Conservation (phyloP, 2,797 vertebrate species). For the Nothura maculosa region DNA sequence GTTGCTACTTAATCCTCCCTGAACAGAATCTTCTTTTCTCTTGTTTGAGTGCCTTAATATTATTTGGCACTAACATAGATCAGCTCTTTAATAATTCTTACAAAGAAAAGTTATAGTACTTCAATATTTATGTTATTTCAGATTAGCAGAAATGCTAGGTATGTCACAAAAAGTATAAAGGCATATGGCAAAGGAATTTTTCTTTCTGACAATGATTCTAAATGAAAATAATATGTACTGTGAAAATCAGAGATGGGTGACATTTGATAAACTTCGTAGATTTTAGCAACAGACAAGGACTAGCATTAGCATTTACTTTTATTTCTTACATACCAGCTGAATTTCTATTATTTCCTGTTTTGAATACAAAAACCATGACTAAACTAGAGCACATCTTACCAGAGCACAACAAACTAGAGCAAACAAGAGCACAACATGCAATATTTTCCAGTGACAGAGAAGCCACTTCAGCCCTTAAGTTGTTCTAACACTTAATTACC, state of each 20-base stretch:
- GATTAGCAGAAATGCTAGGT: not conserved
- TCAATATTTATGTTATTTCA: not conserved
- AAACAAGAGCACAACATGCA: not conserved
- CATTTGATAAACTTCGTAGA: not conserved
- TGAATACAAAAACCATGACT: conserved; percentile 1
- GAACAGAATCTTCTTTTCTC: not conserved
- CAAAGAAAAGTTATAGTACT: too few relatives aligned
- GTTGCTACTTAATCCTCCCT: not conserved
- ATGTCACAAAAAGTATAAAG: not conserved
- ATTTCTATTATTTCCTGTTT: not conserved
- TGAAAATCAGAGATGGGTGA: not conserved
- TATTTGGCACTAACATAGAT: not conserved
- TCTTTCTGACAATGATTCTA: not conserved
- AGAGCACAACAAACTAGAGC: too few relatives aligned
- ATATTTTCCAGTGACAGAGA: conserved; percentile 9
- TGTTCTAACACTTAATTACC: conserved; percentile 16
- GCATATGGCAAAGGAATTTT: not conserved
- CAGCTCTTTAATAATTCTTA: not conserved
- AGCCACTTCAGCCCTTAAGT: conserved; percentile 1
- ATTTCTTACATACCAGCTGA: not conserved
- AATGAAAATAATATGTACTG: not conserved
- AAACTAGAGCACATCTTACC: not conserved
- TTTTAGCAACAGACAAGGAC: not conserved
- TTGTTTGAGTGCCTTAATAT: not conserved
- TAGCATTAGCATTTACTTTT: not conserved